A percentile compares a stretch with the other conserved stretches of the same genome.
phyloP scores from a whole-genome alignment of 2,113 vertebrate genomes.

The Aspiorhynchus laticeps region DNA sequence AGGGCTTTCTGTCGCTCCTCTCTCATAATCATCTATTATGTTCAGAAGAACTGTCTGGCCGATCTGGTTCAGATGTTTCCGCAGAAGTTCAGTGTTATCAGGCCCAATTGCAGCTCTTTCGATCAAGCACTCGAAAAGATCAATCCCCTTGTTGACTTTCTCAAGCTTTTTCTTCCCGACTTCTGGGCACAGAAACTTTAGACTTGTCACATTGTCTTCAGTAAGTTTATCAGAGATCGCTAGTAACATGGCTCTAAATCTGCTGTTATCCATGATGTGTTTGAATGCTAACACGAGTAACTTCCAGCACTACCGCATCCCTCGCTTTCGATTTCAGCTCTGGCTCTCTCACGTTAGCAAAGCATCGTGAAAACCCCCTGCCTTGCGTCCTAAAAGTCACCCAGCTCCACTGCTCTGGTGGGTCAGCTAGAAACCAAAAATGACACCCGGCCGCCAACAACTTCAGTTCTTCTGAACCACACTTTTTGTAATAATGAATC shows the following conservation, averaged over 20 bases:
- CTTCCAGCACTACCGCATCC: not conserved
- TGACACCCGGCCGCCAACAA: not conserved
- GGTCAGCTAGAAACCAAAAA: not conserved
- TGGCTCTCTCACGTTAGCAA: not conserved
- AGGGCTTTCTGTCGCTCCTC: fast-evolving
- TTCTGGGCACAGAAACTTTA: constrained; percentile 73
- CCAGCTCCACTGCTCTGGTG: not conserved
- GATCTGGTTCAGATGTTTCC: fast-evolving
- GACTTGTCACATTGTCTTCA: fast-evolving
- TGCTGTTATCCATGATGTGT: constrained; percentile 46
- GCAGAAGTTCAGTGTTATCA: constrained; percentile 4
- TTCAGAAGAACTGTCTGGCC: constrained; percentile 63
- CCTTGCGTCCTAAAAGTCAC: not conserved
- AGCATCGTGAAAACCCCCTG: not conserved
- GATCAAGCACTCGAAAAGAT: constrained; percentile 69
- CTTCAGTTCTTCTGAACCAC: not conserved
- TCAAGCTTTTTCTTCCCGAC: constrained; percentile 70
- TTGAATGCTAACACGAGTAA: too few relatives aligned
- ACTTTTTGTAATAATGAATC: not conserved
- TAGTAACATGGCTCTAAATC: constrained; percentile 65
- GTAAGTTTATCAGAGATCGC: constrained; percentile 66
- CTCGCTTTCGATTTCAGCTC: not conserved
- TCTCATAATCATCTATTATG: constrained; percentile 44
- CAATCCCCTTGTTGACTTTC: constrained; percentile 21
- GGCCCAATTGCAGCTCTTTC: constrained; percentile 63